These are phyloP conservation scores for Drosophila colorata DNA, from an alignment of 2,888 invertebrate genomes.

Conservation along the genomic window DNA sequence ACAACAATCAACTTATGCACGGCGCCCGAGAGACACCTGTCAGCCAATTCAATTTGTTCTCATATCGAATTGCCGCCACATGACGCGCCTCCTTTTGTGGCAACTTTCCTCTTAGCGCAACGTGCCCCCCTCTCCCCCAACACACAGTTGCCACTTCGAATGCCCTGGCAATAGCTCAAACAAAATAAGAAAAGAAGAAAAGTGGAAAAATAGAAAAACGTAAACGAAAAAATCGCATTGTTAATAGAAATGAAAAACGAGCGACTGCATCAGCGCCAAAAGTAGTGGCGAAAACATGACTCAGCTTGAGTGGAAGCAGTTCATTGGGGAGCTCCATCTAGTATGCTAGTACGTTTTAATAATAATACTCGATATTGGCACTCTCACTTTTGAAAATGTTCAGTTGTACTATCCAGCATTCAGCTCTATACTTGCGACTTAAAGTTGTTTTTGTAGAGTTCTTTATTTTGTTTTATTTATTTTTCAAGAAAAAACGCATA, in stretches of 20 bases:
- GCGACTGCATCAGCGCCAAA: slow-evolving; percentile 4
- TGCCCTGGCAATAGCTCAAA: neutral
- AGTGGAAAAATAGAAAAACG: slow-evolving; percentile 15
- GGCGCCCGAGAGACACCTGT: slow-evolving; percentile 66
- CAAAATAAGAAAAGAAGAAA: neutral
- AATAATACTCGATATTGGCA: neutral
- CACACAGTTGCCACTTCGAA: neutral
- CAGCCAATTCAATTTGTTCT: slow-evolving; percentile 63
- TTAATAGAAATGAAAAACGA: slow-evolving; percentile 34
- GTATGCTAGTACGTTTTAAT: neutral
- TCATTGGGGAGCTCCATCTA: neutral
- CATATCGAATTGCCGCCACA: slow-evolving; percentile 49
- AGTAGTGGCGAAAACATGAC: slow-evolving; percentile 3
- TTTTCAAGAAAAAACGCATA: too few relatives aligned
- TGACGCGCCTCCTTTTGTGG: slow-evolving; percentile 21
- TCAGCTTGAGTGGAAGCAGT: neutral
- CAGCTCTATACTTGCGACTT: too few relatives aligned
- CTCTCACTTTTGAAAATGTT: too few relatives aligned
- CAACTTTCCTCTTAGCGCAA: slow-evolving; percentile 19
- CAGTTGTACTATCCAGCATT: too few relatives aligned
- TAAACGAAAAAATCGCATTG: slow-evolving; percentile 4
- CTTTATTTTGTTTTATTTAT: too few relatives aligned
- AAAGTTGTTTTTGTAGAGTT: too few relatives aligned
- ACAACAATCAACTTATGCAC: slow-evolving; percentile 37
- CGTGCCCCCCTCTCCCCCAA: slow-evolving; percentile 15